Evolutionary conservation across 2,888 invertebrate genomes (phyloP).

Genomic region (Spodoptera exigua): DNA sequence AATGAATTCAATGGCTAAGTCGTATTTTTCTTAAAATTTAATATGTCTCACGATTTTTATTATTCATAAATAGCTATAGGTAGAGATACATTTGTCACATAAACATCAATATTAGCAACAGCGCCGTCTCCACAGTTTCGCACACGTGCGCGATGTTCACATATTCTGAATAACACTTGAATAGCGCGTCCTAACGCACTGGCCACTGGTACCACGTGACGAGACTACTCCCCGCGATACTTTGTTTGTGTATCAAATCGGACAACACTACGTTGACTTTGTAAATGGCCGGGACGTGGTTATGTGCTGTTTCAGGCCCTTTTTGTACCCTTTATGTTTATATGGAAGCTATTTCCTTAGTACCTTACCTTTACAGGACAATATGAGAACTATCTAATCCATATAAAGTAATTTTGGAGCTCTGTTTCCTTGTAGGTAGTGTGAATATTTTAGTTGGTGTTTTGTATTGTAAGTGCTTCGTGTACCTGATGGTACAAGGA

Average conservation of each 20-base stretch:
- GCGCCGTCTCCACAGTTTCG: constrained; percentile 67
- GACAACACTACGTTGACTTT: constrained; percentile 60
- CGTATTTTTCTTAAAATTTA: no score
- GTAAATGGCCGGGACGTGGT: constrained; percentile 59
- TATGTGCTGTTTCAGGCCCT: constrained; percentile 55
- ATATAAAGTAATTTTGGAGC: constrained; percentile 31
- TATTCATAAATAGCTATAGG: no score
- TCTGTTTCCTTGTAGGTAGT: constrained; percentile 14
- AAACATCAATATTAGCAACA: background rate
- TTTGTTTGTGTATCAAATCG: constrained; percentile 63
- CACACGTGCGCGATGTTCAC: constrained; percentile 80
- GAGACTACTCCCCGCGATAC: constrained; percentile 65
- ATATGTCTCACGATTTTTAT: no score
- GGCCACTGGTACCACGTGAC: constrained; percentile 77
- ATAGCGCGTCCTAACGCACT: constrained; percentile 80
- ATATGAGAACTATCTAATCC: constrained; percentile 49
- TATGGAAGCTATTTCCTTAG: constrained; percentile 37
- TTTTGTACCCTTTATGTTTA: constrained; percentile 51
- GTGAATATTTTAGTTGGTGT: constrained; percentile 23
- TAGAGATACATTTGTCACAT: no score
- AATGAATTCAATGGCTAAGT: no score
- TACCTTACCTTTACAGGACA: constrained; percentile 40
- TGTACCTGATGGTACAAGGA: no score
- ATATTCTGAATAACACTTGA: constrained; percentile 87
- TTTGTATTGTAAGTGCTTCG: no score